Evolutionary conservation across 2,888 invertebrate species (phyloP).

Genomic region (Romanomermis culicivorax): DNA sequence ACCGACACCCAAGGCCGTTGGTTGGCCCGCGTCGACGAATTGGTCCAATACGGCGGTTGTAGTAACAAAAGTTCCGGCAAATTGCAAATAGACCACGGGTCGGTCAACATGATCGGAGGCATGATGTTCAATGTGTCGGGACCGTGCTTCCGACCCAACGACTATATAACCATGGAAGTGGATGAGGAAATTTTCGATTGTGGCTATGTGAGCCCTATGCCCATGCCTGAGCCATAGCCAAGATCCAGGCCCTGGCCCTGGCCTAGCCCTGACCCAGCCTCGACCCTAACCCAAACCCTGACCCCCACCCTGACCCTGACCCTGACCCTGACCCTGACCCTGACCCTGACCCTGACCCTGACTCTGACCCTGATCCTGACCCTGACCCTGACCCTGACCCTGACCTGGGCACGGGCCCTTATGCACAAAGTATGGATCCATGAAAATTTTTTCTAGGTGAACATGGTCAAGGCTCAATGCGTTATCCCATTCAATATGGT

Average conservation of each 20-base stretch:
- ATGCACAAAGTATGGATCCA: too few species aligned
- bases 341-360: too few species aligned
- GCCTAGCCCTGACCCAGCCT: too few species aligned
- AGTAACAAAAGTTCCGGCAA: background rate
- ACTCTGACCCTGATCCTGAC: too few species aligned
- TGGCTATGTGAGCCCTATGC: background rate
- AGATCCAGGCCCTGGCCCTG: too few species aligned
- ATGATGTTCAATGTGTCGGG: slow-evolving; percentile 7
- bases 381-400: too few species aligned
- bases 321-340: too few species aligned
- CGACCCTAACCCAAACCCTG: too few species aligned
- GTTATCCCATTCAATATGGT: slow-evolving; percentile 1
- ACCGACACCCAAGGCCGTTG: slow-evolving; percentile 6
- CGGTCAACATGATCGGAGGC: slow-evolving; percentile 6
- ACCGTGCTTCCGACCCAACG: slow-evolving; percentile 8
- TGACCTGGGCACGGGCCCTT: too few species aligned
- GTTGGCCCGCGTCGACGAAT: slow-evolving; percentile 6
- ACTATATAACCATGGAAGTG: slow-evolving; percentile 7
- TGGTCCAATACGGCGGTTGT: slow-evolving; percentile 3
- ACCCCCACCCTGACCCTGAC: too few species aligned
- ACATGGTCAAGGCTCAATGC: slow-evolving; percentile 7
- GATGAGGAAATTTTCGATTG: slow-evolving; percentile 8
- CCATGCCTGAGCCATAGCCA: too few species aligned
- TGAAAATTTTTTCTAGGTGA: slow-evolving; percentile 8
- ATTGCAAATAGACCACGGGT: background rate